phyloP scores from a whole-genome alignment of 2,888 invertebrate genomes.

The Rapana venosa region DNA sequence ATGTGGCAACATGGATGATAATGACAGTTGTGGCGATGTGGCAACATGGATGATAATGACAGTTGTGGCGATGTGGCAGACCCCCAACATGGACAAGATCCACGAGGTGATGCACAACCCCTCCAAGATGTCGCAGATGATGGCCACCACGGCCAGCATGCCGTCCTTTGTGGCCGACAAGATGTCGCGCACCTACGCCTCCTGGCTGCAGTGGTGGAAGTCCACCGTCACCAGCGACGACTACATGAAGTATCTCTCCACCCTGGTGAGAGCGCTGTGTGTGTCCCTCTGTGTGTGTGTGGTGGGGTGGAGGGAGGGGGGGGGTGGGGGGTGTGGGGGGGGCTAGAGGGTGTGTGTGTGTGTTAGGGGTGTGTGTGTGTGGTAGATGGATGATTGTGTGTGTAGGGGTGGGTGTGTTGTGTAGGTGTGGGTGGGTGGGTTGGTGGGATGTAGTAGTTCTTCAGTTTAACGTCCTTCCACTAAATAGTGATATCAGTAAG shows the following conservation, averaged over 20 bases:
- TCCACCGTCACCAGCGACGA: conserved; percentile 76
- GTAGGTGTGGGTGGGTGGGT: no score
- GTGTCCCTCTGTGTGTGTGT: background rate
- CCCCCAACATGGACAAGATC: conserved; percentile 67
- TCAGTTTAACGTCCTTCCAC: no score
- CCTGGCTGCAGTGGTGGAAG: conserved; percentile 78
- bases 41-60: background rate
- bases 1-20: no score
- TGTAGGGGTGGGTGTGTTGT: no score
- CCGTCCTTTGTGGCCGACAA: conserved; percentile 69
- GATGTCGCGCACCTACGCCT: conserved; percentile 73
- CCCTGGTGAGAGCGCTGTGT: conserved; percentile 65
- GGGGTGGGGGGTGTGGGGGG: no score
- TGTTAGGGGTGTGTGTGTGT: conserved; percentile 2
- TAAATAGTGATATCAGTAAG: no score
- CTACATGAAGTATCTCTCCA: conserved; percentile 77
- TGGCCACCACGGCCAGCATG: conserved; percentile 57
- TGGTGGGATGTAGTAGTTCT: no score
- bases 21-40: no score
- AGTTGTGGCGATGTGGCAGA: conserved; percentile 50
- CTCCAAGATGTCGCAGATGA: conserved; percentile 59
- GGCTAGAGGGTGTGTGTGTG: no score
- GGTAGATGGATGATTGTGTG: background rate
- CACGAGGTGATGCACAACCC: conserved; percentile 65
- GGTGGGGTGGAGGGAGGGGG: background rate